Base-by-base conservation (phyloP, 2,113 vertebrate species). In the Beaufortia kweichowensis region DNA sequence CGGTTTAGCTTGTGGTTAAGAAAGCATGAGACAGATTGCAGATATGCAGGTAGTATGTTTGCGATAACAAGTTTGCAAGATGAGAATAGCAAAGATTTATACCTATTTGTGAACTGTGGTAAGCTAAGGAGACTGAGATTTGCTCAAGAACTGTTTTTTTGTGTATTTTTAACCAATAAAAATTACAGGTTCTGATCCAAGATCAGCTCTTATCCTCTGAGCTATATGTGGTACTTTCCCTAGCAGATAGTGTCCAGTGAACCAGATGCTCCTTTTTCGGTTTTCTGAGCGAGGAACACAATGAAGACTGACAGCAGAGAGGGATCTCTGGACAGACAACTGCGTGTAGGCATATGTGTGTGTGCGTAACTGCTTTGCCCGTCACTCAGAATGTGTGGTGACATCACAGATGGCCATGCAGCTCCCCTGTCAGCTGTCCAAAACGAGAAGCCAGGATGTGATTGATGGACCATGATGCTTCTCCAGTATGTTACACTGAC, bases 261-360 rank as follows among this genome's bases (percentile, higher is more conserved):
- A 48, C 62, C 65, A 67, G 29, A 60, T 53, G 31, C 62, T 31
- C 33, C 53, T 72, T 70, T 72, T 79, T 65, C 39, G 5, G 29
- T 65, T 67, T 67, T 67, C 62, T 21, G 68, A 84, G 31, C 53
- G 66, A 59, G 75, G 33, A 62, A 81, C 46, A 67, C 72, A 80
- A 65, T 62, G 68, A 72, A 31, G 69, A 74, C 60, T 72, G 48
- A 65, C 75, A 79, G 78, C 70, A 71, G 81, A 78, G 48, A 39
- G 21, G 33, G 26, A 46, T 53, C n/a, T 74, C 79, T 78, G 82
- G 78, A 84, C 82, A 77, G 83, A 88, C 86, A 86, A 88, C 85
- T 86, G 41, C 50, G 41, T 70, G 66, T 53, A 33, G 24, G 57
- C 31, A 50, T 61, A 15, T 60, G 65, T 48, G 55, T 67, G 62